Evolutionary conservation across 2,888 invertebrate species (phyloP), one percentile per base, ranked within the genome.

Genomic region (Seira sanloemensis): DNA sequence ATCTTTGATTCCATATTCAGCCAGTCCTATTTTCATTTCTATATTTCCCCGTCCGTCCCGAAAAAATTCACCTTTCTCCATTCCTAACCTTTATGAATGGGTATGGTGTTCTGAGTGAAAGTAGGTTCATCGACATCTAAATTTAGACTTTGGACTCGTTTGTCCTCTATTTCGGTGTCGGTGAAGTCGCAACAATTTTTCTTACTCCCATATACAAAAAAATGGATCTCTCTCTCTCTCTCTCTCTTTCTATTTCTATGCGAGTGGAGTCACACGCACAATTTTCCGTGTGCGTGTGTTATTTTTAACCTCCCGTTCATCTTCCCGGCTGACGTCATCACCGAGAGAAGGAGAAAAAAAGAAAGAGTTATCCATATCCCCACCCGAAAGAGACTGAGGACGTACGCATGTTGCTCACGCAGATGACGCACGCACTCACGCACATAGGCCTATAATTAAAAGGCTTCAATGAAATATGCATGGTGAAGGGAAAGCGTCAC

Each of bases 351-450:
- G n/a, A n/a, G n/a, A n/a, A n/a, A n/a, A n/a, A n/a, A n/a, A n/a
- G 50, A 77, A 81, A 69, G 69, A 12, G 69, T 73, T 73, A 67
- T 65, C 26, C 77, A 76, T 77, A 12, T 50, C n/a, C 77, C 77
- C 82, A 82, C 82, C 78, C 83, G 73, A 72, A 69, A 76, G n/a
- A n/a, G n/a, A 76, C 26, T 62, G 26, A 67, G 37, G 72, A 68
- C 71, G 37, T 73, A 78, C 77, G 77, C 77, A 77, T 77, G 37
- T 77, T 76, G 46, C 77, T 68, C 66, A 83, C 83, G 83, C 83
- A 83, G 71, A 78, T 83, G 83, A 83, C 83, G 83, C 83, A 83
- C 83, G 77, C 73, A 78, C 78, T 78, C 77, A 83, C 78, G 78
- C 83, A 68, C 83, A 78, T 62, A 77, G 65, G 62, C 65, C 26